Conservation (phyloP, 2,113 vertebrate species). For the Macroglossus sobrinus region DNA sequence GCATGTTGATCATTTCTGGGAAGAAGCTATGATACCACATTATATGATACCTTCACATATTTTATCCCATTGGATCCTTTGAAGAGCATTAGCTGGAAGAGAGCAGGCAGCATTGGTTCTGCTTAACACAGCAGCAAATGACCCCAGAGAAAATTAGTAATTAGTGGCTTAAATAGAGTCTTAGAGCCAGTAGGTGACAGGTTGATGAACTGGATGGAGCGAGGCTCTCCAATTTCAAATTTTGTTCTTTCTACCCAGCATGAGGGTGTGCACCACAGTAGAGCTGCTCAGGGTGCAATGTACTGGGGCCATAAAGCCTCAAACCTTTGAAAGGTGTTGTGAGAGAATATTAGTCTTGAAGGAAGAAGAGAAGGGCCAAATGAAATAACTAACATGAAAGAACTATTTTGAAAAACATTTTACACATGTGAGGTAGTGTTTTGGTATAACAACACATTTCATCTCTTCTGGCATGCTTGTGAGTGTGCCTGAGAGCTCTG, state of each 20-base stretch:
- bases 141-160: background rate
- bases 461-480: background rate
- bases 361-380: background rate
- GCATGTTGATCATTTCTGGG: background rate
- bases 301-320: background rate
- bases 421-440: background rate
- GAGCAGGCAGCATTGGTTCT: background rate
- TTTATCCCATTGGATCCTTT: background rate
- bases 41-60: background rate
- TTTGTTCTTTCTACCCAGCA: background rate
- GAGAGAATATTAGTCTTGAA: background rate
- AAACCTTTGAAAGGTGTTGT: background rate
- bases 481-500: background rate
- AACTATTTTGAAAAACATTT: background rate
- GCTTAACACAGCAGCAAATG: background rate
- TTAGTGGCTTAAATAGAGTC: background rate
- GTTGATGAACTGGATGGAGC: background rate
- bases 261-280: background rate
- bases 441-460: background rate
- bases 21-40: background rate
- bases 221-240: background rate
- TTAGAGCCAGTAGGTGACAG: background rate
- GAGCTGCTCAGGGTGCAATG: background rate
- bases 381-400: background rate
- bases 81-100: background rate